These are phyloP conservation scores for Macroramphosus scolopax DNA, from an alignment of 2,797 vertebrate genomes.

Conservation along the genomic window DNA sequence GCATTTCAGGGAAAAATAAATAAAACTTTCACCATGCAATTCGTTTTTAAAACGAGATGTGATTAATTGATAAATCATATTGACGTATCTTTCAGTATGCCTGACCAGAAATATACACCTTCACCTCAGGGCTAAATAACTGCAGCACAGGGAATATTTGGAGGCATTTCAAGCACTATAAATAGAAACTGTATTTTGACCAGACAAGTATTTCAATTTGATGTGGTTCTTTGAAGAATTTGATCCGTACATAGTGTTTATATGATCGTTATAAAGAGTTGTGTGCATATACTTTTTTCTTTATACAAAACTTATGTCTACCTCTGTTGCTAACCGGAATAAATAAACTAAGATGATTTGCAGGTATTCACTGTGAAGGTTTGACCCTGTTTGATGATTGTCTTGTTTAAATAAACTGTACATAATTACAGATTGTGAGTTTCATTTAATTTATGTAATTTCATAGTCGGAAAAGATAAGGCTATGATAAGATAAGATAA, in stretches of 20 bases:
- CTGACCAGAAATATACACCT: neutral
- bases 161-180: slow-evolving; percentile 30
- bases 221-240: slow-evolving; percentile 20
- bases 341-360: slow-evolving; percentile 17
- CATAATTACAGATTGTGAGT: too few species aligned
- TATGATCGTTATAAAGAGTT: slow-evolving; percentile 45
- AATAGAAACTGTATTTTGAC: neutral
- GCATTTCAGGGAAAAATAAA: slow-evolving; percentile 19
- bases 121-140: slow-evolving; percentile 13
- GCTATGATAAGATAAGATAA: too few species aligned
- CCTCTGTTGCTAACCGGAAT: slow-evolving; percentile 52
- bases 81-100: too few species aligned
- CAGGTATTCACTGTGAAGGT: slow-evolving; percentile 34
- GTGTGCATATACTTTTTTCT: slow-evolving; percentile 49
- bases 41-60: neutral
- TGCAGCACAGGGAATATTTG: neutral
- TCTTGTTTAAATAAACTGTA: slow-evolving; percentile 73
- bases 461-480: too few species aligned
- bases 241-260: slow-evolving; percentile 67
- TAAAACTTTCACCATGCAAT: neutral
- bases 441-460: too few species aligned
- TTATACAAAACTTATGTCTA: slow-evolving; percentile 64
- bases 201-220: neutral
- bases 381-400: slow-evolving; percentile 17
- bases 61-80: neutral